These are phyloP conservation scores for Cryptosula pallasiana DNA, from an alignment of 2,888 invertebrate genomes.

Conservation along the genomic window DNA sequence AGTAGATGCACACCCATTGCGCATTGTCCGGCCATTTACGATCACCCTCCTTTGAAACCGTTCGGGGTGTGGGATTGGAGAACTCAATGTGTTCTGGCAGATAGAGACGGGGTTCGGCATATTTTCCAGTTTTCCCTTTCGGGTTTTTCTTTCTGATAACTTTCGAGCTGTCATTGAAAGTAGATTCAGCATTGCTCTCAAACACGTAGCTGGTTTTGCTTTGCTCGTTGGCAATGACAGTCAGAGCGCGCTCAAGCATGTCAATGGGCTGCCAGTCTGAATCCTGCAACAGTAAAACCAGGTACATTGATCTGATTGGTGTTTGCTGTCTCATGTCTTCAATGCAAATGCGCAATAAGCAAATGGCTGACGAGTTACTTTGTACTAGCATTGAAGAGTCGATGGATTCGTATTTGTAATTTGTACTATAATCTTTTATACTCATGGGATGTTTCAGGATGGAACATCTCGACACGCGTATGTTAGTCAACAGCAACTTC, in stretches of 20 bases:
- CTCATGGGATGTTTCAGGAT: too few relatives aligned
- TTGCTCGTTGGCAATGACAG: constrained; percentile 7
- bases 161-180: neutral
- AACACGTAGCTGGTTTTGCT: neutral
- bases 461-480: too few relatives aligned
- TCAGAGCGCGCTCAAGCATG: constrained; percentile 18
- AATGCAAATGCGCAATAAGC: too few relatives aligned
- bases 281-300: neutral
- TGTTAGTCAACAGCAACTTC: neutral
- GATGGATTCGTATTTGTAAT: too few relatives aligned
- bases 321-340: too few relatives aligned
- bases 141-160: neutral
- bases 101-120: neutral
- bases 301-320: too few relatives aligned
- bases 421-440: too few relatives aligned
- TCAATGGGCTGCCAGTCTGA: constrained; percentile 14
- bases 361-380: too few relatives aligned
- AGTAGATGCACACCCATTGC: constrained; percentile 12
- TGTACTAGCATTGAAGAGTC: too few relatives aligned
- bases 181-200: neutral
- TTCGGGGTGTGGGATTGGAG: neutral
- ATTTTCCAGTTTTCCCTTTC: neutral
- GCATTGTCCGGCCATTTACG: constrained; percentile 20
- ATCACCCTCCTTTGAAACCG: neutral
- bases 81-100: constrained; percentile 4